phyloP scores from a whole-genome alignment of 2,888 invertebrate genomes.

The Hypselothyrea guttata region DNA sequence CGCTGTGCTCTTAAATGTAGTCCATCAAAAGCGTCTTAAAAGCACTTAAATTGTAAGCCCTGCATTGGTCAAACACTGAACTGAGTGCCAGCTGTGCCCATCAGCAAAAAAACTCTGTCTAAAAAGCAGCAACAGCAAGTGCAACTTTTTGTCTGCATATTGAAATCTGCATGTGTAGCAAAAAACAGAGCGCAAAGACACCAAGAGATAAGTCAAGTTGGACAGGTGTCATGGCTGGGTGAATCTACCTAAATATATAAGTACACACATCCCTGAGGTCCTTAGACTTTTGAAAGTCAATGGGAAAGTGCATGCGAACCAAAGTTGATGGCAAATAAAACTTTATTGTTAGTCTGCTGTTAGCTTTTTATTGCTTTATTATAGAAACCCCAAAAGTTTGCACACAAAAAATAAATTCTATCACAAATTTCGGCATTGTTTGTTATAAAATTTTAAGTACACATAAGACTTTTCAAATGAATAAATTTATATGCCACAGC shows the following conservation, averaged over 20 bases:
- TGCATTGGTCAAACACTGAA: neutral
- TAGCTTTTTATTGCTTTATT: neutral
- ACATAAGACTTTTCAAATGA: neutral
- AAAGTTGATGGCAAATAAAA: neutral
- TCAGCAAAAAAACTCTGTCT: neutral
- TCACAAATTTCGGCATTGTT: too few relatives aligned
- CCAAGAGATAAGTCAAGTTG: conserved; percentile 13
- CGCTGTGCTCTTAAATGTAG: too few relatives aligned
- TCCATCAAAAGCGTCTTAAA: neutral
- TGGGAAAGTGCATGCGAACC: neutral
- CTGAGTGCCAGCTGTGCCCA: neutral
- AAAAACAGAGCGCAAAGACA: neutral
- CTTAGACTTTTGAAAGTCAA: neutral
- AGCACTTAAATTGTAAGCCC: conserved; percentile 12
- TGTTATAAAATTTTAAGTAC: too few relatives aligned
- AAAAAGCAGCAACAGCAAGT: conserved; percentile 4
- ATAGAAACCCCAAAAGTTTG: neutral
- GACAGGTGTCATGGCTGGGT: conserved; percentile 29
- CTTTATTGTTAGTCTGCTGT: neutral
- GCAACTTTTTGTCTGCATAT: conserved; percentile 19
- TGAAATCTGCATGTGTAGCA: conserved; percentile 16
- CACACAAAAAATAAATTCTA: neutral
- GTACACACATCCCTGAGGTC: too few relatives aligned
- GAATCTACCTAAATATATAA: neutral
- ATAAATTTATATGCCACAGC: neutral